Base-by-base conservation (phyloP, 2,888 invertebrate genomes). In the Eledone cirrhosa region DNA sequence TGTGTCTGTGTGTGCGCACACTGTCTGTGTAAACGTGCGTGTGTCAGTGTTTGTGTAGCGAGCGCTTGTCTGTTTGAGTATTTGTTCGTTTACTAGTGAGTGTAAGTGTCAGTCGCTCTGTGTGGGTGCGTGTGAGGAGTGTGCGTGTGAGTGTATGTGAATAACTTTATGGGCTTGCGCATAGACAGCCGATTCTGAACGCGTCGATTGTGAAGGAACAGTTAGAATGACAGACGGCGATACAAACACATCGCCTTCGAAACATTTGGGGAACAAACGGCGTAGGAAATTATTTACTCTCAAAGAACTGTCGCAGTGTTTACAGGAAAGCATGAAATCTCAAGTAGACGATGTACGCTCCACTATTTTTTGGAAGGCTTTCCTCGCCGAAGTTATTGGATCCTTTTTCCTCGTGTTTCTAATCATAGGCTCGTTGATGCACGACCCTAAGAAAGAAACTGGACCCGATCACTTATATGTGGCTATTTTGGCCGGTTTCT, bases 351-450 rank as follows among this genome's bases (percentile, higher is more conserved):
- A 87, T 77, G 48, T 87, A 27, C 83, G 81, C 22, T 84, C 83
- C 2, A 78, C 80, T 2, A 79, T 81, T 24, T 82, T 87, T 24
- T 87, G 85, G 85, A 77, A 84, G 13, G 86, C 84, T 7, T 82
- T 84, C 11, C 22, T 84, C 11, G 86, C 85, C 0, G 87, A 87
- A 80, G 83, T 85, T 75, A 48, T 87, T 31, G 87, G 86, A 41
- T 82, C 83, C 14, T 77, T 84, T 13, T 76, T 87, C 24, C 77
- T 86, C 47, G 82, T 82, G 19, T 80, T 86, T 22, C 83, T 84
- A 74, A 80, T 82, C 31, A 83, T 86, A 3, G 84, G 84, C 13
- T 80, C 80, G 0, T 83, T 83, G 4, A 77, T 85, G 14, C 48
- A 48, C 16, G 47, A 76, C 24, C 47, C 76, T 14, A 48, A 76